These are phyloP conservation scores for Yponomeuta plumbellus DNA, from an alignment of 2,888 invertebrate species.

Conservation along the genomic window DNA sequence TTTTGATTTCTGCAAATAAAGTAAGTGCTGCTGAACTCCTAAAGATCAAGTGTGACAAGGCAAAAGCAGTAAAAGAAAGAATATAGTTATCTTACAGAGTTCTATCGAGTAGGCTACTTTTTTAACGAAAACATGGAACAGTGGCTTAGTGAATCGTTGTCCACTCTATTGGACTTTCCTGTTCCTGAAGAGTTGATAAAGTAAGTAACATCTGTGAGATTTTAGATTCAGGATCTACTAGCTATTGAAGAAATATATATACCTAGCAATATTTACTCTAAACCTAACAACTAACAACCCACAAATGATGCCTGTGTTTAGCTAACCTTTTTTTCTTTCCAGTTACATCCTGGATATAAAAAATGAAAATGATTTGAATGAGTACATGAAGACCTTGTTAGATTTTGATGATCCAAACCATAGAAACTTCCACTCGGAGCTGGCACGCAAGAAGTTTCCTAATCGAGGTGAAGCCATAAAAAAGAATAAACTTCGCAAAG, in stretches of 20 bases:
- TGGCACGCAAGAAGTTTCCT: conserved; percentile 74
- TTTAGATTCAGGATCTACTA: too few species aligned
- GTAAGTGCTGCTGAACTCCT: too few species aligned
- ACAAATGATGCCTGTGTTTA: too few species aligned
- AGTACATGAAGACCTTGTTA: conserved; percentile 85
- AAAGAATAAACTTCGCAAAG: not conserved
- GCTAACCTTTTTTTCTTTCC: conserved; percentile 30
- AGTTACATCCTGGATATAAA: conserved; percentile 86
- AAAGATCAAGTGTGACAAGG: too few species aligned
- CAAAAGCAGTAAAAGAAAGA: too few species aligned
- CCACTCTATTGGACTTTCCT: conserved; percentile 80
- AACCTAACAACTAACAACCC: too few species aligned
- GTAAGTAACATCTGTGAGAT: conserved; percentile 52
- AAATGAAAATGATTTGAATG: conserved; percentile 82
- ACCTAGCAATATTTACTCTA: too few species aligned
- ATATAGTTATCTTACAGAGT: too few species aligned
- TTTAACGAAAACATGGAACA: conserved; percentile 69
- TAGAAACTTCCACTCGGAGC: conserved; percentile 79
- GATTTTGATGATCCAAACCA: conserved; percentile 81
- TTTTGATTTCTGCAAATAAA: too few species aligned
- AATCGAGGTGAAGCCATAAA: conserved; percentile 36
- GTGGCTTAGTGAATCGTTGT: conserved; percentile 80
- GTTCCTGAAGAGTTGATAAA: conserved; percentile 82
- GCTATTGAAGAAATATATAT: too few species aligned
- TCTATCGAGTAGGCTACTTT: too few species aligned